Base-by-base conservation (phyloP, 2,888 invertebrate genomes). In the Oscheius myriophilus region DNA sequence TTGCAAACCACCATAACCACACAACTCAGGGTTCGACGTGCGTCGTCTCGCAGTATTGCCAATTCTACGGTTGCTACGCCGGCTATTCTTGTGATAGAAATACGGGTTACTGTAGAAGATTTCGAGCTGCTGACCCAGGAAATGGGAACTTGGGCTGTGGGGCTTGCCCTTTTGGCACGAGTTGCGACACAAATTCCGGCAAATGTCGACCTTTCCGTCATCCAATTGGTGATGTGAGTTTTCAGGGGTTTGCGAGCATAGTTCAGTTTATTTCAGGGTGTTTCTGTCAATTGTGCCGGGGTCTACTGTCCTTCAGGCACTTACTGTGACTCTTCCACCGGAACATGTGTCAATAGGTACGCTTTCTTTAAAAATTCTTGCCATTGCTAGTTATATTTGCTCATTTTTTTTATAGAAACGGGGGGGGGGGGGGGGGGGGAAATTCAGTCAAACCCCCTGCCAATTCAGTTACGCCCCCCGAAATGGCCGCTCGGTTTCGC, bases 81-180 rank as follows among this genome's bases (percentile, higher is more conserved):
- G 53, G 53, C 21, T 63, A 63, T 25, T 25, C 18, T 11, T 63
- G 63, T 43, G 63, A 63, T 41, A 43, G n/a, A 3, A 63, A 63
- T 25, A 63, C 42, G 14, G 63, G 63, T 12, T 23, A 23, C 54
- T 63, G 63, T 53, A 25, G 63, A 11, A 51, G 12, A 33, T 63
- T 63, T 18, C 4, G 63, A 25, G 52, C 39, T 4, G 46, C 62
- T 23, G 39, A 54, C 18, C 52, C 63, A 18, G 53, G 63, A 6
- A 39, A 16, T 18, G 39, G 33, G 3, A 33, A 33, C 33, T 33
- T 61, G n/a, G 61, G 61, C 16, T 61, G 61, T 46, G 49, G 61
- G 16, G 18, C 49, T 23, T 61, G 61, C 18, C 61, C 61, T n/a
- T 3, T 49, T 26, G 61, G 61, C 25, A 49, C 61, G 2, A n/a